phyloP scores from a whole-genome alignment of 2,113 vertebrate genomes.

The Dermatemys mawii region DNA sequence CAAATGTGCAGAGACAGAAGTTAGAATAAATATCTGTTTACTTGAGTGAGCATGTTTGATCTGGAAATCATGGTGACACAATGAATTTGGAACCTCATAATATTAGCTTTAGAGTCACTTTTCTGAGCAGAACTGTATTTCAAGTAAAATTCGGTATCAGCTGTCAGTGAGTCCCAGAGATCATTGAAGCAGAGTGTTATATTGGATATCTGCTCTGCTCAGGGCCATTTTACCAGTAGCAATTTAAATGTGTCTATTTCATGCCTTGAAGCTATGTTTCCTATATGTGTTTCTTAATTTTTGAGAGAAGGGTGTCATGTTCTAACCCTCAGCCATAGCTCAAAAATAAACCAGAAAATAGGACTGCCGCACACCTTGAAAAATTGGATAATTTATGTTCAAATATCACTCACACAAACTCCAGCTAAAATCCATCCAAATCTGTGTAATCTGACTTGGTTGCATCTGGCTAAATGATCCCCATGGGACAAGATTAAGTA shows the following conservation, averaged over 20 bases:
- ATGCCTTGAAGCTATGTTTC: conserved; percentile 18
- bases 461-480: conserved; percentile 54
- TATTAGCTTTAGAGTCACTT: neutral
- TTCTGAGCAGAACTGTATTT: neutral
- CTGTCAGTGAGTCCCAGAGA: conserved; percentile 3
- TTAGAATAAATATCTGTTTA: neutral
- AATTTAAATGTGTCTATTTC: neutral
- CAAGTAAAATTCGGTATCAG: neutral
- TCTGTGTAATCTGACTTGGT: conserved; percentile 46
- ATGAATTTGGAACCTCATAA: conserved; percentile 6
- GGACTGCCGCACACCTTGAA: conserved; percentile 9
- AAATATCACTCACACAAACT: conserved; percentile 39
- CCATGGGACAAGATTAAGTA: conserved; percentile 48
- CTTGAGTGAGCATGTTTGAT: neutral
- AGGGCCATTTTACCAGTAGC: conserved; percentile 2
- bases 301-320: conserved; percentile 8
- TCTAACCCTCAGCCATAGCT: conserved; percentile 36
- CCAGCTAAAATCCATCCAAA: conserved; percentile 42
- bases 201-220: neutral
- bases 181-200: neutral
- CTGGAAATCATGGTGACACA: neutral
- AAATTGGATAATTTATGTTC: neutral
- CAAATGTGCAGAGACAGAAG: neutral
- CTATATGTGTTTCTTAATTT: neutral
- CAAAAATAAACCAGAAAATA: conserved; percentile 56